These are phyloP conservation scores for Halocynthia roretzi DNA, from an alignment of 23 tunicate species.

Conservation along the genomic window DNA sequence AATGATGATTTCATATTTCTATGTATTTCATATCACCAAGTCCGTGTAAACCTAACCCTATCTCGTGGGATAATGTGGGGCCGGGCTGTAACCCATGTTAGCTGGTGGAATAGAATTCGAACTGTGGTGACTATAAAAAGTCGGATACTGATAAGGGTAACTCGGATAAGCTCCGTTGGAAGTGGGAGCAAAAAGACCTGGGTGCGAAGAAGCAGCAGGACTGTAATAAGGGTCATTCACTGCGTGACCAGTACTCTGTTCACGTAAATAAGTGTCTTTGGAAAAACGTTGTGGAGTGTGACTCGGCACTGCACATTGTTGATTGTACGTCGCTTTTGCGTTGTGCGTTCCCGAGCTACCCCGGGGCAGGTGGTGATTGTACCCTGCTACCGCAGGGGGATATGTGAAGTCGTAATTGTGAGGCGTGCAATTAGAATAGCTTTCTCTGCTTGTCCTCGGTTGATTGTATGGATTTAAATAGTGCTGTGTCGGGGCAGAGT, in stretches of 20 bases:
- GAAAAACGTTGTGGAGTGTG: background rate
- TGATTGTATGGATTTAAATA: background rate
- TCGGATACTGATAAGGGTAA: constrained; percentile 18
- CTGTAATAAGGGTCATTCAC: background rate
- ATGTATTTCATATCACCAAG: too few relatives aligned
- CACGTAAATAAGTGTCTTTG: background rate
- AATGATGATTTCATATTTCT: too few relatives aligned
- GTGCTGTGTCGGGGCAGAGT: background rate
- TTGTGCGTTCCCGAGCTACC: background rate
- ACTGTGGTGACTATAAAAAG: constrained; percentile 8
- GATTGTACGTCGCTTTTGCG: background rate
- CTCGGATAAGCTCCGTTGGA: constrained; percentile 9
- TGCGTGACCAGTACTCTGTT: background rate
- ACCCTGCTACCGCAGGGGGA: background rate
- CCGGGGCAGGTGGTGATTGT: constrained; percentile 1
- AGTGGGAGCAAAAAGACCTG: background rate
- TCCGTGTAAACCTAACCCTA: background rate
- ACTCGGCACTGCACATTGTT: background rate
- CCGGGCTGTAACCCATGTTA: constrained; percentile 11
- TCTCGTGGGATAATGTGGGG: constrained; percentile 20
- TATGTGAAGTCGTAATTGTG: background rate
- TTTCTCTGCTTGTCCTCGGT: background rate
- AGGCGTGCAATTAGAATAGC: background rate
- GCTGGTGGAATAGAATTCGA: constrained; percentile 12
- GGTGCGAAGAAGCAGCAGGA: background rate